Conservation (phyloP, 2,113 vertebrate genomes). For the Serinus canaria region DNA sequence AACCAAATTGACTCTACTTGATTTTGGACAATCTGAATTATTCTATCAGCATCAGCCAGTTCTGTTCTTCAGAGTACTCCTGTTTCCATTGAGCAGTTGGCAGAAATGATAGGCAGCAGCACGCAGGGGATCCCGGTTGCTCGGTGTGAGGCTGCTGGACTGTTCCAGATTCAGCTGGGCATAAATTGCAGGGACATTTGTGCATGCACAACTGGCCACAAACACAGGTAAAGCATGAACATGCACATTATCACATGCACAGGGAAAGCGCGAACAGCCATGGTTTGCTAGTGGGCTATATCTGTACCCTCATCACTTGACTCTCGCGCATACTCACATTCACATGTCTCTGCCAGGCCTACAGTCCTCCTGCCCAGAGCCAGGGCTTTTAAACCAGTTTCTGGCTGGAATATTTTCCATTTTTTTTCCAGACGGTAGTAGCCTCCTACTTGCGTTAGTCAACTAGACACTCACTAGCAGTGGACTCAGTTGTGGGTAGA, state of each 20-base stretch:
- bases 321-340: fast-evolving
- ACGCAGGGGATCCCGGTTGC: neutral
- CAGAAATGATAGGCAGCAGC: neutral
- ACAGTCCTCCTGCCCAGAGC: neutral
- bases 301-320: neutral
- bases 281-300: neutral
- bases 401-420: neutral
- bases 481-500: neutral
- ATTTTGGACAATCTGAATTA: neutral
- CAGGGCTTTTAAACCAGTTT: neutral
- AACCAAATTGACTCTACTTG: neutral
- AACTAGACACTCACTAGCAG: neutral
- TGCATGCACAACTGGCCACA: neutral
- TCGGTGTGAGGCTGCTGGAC: neutral
- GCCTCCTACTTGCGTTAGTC: neutral
- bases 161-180: neutral
- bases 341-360: neutral
- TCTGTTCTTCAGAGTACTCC: neutral
- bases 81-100: neutral
- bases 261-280: neutral
- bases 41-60: neutral
- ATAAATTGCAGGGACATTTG: neutral
- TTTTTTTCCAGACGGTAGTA: neutral
- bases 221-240: neutral
- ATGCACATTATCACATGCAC: neutral